These are phyloP conservation scores for Eucera pruinosa DNA, from an alignment of 2,888 invertebrate genomes.

Conservation along the genomic window DNA sequence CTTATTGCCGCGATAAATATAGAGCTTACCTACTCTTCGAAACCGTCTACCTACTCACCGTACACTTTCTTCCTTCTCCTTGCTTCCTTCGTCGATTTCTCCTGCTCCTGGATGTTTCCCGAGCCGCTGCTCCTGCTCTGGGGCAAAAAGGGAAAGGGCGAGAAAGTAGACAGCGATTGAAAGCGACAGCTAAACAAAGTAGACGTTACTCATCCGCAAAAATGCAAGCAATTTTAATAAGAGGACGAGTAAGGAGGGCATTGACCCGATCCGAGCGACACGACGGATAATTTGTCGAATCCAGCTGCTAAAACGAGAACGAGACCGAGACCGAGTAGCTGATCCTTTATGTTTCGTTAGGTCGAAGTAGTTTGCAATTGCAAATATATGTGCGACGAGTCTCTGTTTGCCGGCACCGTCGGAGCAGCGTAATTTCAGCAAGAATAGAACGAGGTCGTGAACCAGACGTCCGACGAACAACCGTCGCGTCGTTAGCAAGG, in stretches of 20 bases:
- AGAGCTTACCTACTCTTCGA: slow-evolving; percentile 76
- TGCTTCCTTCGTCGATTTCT: no score
- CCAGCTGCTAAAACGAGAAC: not conserved
- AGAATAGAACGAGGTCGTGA: slow-evolving; percentile 78
- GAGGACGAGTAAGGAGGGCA: not conserved
- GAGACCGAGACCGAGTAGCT: not conserved
- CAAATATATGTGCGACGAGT: slow-evolving; percentile 47
- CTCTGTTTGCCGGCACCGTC: slow-evolving; percentile 59
- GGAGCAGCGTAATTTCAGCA: slow-evolving; percentile 73
- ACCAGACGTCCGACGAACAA: slow-evolving; percentile 73
- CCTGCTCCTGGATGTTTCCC: not conserved
- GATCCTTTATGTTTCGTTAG: not conserved
- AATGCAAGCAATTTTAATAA: no score
- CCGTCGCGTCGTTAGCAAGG: slow-evolving; percentile 20
- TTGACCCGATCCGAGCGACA: not conserved
- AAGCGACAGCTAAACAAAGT: no score
- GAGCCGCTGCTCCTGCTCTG: not conserved
- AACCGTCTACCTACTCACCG: slow-evolving; percentile 35
- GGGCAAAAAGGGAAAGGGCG: no score
- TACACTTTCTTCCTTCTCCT: not conserved
- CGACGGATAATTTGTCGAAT: not conserved
- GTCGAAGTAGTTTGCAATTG: slow-evolving; percentile 14
- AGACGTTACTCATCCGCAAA: not conserved
- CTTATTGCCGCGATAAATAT: slow-evolving; percentile 80
- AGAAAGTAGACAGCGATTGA: no score